These are phyloP conservation scores for Lordiphosa mommai DNA, from an alignment of 1,140 invertebrate genomes.

Conservation along the genomic window DNA sequence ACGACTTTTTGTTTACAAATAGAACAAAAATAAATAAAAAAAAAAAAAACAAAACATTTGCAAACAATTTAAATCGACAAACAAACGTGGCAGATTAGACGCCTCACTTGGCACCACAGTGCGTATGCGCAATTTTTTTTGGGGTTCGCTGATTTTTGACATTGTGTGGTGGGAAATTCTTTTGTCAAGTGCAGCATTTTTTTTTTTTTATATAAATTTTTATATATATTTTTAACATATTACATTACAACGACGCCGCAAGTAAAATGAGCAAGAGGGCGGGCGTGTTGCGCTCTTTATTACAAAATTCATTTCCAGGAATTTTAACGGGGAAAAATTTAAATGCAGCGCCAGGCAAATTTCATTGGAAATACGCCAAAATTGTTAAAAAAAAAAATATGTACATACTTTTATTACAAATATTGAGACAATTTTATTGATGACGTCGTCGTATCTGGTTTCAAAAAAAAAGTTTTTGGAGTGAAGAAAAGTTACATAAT, in stretches of 20 bases:
- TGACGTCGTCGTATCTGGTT: not conserved
- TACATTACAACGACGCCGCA: slow-evolving; percentile 37
- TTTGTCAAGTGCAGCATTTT: slow-evolving; percentile 53
- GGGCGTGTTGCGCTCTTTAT: slow-evolving; percentile 18
- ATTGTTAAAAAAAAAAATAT: no score
- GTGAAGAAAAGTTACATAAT: no score
- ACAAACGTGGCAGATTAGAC: slow-evolving; percentile 3
- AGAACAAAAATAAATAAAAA: no score
- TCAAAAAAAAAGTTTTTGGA: no score
- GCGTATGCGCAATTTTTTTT: slow-evolving; percentile 54
- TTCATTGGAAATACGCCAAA: not conserved
- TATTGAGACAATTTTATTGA: not conserved
- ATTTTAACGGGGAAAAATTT: slow-evolving; percentile 18
- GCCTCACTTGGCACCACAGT: slow-evolving; percentile 27
- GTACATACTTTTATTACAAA: not conserved
- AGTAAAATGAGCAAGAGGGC: slow-evolving; percentile 5
- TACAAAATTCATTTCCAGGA: slow-evolving; percentile 64
- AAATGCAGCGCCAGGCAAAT: slow-evolving; percentile 22
- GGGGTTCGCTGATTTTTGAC: slow-evolving; percentile 38
- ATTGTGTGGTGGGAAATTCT: slow-evolving; percentile 69
- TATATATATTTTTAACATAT: slow-evolving; percentile 20
- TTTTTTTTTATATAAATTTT: not conserved
- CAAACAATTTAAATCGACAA: slow-evolving; percentile 13
- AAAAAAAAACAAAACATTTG: not conserved
- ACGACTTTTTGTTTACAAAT: no score